phyloP scores from a whole-genome alignment of 2,113 vertebrate genomes.

The Aphyosemion australe region DNA sequence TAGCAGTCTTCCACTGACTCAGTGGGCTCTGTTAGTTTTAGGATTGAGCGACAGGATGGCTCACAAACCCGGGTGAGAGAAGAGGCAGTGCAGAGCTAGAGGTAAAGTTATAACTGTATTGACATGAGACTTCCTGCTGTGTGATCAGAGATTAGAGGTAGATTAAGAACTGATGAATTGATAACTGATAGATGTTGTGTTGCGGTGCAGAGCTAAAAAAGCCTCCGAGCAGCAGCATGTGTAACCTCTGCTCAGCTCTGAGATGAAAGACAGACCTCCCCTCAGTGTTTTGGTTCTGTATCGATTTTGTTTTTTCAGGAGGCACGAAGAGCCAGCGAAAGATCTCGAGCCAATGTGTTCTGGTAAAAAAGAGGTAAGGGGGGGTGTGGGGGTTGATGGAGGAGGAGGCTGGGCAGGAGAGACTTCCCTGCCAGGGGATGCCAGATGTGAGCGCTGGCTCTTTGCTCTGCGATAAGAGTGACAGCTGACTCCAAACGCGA shows the following conservation, averaged over 20 bases:
- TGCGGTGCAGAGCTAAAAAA: constrained; percentile 25
- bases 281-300: constrained; percentile 58
- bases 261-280: constrained; percentile 68
- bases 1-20: constrained; percentile 67
- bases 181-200: constrained; percentile 41
- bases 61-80: constrained; percentile 31
- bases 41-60: constrained; percentile 57
- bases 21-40: constrained; percentile 61
- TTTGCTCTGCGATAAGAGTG: constrained; percentile 49
- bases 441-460: constrained; percentile 72
- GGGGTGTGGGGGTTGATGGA: constrained; percentile 7
- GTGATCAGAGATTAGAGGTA: constrained; percentile 24
- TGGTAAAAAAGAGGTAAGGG: constrained; percentile 23
- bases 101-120: constrained; percentile 12
- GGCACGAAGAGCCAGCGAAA: constrained; percentile 56
- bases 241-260: constrained; percentile 44
- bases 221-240: constrained; percentile 41
- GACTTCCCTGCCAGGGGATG: constrained; percentile 64
- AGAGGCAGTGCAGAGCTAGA: constrained; percentile 2
- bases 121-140: constrained; percentile 14
- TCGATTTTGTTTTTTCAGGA: constrained; percentile 69
- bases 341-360: constrained; percentile 52
- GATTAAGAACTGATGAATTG: constrained; percentile 34
- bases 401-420: constrained; percentile 38
- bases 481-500: constrained; percentile 64